A percentile compares a stretch with the other conserved stretches of the same genome.
These are phyloP conservation scores for Remorina albescens DNA, from an alignment of 2,797 vertebrate species.

Conservation along the genomic window DNA sequence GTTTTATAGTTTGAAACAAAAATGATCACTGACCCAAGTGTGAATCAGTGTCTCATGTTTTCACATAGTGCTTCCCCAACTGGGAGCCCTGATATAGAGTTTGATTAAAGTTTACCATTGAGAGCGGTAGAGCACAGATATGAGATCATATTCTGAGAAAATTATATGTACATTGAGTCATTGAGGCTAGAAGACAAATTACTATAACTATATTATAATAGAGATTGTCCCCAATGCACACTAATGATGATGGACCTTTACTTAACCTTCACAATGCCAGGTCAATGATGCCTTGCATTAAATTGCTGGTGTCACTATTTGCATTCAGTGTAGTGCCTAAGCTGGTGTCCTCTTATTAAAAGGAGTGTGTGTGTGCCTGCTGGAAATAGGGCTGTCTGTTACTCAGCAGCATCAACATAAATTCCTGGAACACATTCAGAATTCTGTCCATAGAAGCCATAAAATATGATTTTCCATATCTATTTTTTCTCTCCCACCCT, in stretches of 20 bases:
- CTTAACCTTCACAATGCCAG: constrained; percentile 29
- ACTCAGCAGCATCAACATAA: constrained; percentile 56
- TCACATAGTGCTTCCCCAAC: neutral
- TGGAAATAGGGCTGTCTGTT: constrained; percentile 38
- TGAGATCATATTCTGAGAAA: neutral
- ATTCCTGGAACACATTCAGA: constrained; percentile 54
- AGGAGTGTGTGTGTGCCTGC: constrained; percentile 17
- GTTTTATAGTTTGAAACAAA: too few relatives aligned
- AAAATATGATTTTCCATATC: constrained; percentile 61
- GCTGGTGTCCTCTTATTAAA: constrained; percentile 44
- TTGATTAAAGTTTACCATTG: constrained; percentile 18
- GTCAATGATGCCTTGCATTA: constrained; percentile 43
- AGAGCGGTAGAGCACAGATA: neutral
- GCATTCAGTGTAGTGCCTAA: constrained; percentile 10
- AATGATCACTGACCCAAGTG: too few relatives aligned
- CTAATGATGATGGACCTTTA: constrained; percentile 42
- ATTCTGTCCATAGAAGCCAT: constrained; percentile 57
- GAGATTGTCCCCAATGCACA: constrained; percentile 16
- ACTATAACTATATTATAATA: constrained; percentile 1
- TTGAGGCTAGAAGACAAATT: constrained; percentile 34
- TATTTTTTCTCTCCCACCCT: constrained; percentile 42
- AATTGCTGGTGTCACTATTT: constrained; percentile 40
- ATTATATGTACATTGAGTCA: constrained; percentile 31
- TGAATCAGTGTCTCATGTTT: neutral
- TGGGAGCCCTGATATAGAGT: neutral